Evolutionary conservation across 92 coral and sea anemone species (phyloP).

Genomic region (Porites divaricata): DNA sequence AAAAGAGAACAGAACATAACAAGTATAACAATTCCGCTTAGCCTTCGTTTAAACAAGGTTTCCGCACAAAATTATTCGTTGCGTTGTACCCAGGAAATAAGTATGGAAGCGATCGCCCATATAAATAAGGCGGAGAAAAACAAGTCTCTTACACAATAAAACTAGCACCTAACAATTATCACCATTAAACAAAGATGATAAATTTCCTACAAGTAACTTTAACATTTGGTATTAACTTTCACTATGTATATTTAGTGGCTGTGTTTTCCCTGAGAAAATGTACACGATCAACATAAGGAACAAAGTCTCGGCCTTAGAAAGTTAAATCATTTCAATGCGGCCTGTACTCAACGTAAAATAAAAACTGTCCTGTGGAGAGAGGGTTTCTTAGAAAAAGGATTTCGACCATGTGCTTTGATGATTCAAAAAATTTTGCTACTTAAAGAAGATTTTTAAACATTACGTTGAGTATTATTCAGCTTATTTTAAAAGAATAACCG

Average conservation of each 20-base stretch:
- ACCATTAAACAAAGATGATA: constrained; percentile 23
- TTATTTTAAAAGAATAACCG: neutral
- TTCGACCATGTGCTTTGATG: constrained; percentile 8
- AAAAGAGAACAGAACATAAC: neutral
- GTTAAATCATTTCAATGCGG: neutral
- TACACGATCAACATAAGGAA: neutral
- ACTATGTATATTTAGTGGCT: neutral
- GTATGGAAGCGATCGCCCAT: neutral
- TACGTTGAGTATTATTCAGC: neutral
- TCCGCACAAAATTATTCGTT: neutral
- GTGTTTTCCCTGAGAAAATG: neutral
- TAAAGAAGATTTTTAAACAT: neutral
- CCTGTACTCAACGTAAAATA: neutral
- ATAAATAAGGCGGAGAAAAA: constrained; percentile 27
- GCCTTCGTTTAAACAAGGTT: neutral
- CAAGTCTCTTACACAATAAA: neutral
- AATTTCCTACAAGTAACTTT: constrained; percentile 2
- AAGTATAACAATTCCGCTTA: neutral
- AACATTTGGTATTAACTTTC: neutral
- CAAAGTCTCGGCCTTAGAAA: neutral
- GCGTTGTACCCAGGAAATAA: neutral
- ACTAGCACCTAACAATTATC: constrained; percentile 3
- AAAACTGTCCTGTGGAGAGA: constrained; percentile 20
- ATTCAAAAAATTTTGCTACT: neutral
- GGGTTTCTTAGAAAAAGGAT: neutral